These are phyloP conservation scores for Tromatobia lineatoria DNA, from an alignment of 2,888 invertebrate genomes.

Conservation along the genomic window DNA sequence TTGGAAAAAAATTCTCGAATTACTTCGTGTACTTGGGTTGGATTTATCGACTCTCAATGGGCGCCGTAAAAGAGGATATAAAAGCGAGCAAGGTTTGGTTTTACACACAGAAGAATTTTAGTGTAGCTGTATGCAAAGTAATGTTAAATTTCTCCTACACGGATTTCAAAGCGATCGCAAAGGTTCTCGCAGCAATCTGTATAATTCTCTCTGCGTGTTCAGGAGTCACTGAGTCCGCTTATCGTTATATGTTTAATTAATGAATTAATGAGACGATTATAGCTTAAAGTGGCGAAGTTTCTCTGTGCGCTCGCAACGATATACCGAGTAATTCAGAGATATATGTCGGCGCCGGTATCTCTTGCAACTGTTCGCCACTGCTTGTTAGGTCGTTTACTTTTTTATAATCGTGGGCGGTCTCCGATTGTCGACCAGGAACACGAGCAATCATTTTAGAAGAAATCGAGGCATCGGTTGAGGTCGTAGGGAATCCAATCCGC, in stretches of 20 bases:
- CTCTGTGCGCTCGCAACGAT: slow-evolving; percentile 10
- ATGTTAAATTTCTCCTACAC: slow-evolving; percentile 7
- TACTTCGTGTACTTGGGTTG: neutral
- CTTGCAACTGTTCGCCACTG: slow-evolving; percentile 42
- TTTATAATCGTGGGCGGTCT: slow-evolving; percentile 51
- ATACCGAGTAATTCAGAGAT: slow-evolving; percentile 44
- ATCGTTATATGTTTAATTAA: slow-evolving; percentile 65
- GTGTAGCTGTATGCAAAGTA: slow-evolving; percentile 7
- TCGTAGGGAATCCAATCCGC: neutral
- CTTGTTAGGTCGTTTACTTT: slow-evolving; percentile 18
- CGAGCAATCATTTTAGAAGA: neutral
- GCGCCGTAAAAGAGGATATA: neutral
- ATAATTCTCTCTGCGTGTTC: slow-evolving; percentile 52
- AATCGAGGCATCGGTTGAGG: neutral
- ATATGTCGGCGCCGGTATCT: slow-evolving; percentile 51
- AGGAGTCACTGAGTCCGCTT: slow-evolving; percentile 39
- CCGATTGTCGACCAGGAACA: slow-evolving; percentile 41
- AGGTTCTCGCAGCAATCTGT: slow-evolving; percentile 23
- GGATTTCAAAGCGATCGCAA: neutral
- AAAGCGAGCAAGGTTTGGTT: neutral
- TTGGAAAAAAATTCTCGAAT: neutral
- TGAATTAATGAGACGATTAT: slow-evolving; percentile 66
- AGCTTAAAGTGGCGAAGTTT: slow-evolving; percentile 25
- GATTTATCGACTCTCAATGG: neutral
- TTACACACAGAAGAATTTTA: neutral